These are phyloP conservation scores for Uria lomvia DNA, from an alignment of 2,113 vertebrate species.

Conservation along the genomic window DNA sequence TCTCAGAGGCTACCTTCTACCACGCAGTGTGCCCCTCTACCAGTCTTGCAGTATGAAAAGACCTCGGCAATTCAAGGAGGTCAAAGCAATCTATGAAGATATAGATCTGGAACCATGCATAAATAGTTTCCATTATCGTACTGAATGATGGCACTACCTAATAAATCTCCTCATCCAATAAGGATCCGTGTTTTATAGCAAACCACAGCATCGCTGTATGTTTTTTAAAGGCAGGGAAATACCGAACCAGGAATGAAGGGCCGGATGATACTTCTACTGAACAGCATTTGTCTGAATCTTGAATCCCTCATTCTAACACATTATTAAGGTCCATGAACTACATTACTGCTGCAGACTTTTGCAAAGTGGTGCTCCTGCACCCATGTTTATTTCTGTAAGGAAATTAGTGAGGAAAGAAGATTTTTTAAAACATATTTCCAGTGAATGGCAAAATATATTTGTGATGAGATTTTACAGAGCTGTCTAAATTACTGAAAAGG, in stretches of 20 bases:
- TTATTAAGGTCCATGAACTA: background rate
- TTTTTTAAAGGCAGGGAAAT: background rate
- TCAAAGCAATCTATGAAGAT: background rate
- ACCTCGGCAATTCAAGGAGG: background rate
- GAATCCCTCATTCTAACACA: background rate
- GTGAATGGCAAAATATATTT: conserved; percentile 10
- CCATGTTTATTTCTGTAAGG: conserved; percentile 40
- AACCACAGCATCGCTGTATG: background rate
- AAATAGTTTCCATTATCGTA: background rate
- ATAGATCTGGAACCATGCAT: background rate
- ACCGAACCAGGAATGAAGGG: background rate
- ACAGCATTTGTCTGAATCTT: background rate
- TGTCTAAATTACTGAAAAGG: conserved; percentile 39
- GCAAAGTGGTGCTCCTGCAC: background rate
- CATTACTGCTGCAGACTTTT: background rate
- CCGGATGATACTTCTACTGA: background rate
- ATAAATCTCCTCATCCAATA: background rate
- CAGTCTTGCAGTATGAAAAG: background rate
- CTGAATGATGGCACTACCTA: background rate
- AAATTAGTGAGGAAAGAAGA: background rate
- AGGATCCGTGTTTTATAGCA: background rate
- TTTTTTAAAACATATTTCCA: conserved; percentile 48
- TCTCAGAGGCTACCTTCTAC: background rate
- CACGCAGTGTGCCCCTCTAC: background rate
- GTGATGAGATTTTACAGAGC: conserved; percentile 50